Evolutionary conservation across 2,113 vertebrate genomes (phyloP).

Genomic region (Platycercus adscitus): DNA sequence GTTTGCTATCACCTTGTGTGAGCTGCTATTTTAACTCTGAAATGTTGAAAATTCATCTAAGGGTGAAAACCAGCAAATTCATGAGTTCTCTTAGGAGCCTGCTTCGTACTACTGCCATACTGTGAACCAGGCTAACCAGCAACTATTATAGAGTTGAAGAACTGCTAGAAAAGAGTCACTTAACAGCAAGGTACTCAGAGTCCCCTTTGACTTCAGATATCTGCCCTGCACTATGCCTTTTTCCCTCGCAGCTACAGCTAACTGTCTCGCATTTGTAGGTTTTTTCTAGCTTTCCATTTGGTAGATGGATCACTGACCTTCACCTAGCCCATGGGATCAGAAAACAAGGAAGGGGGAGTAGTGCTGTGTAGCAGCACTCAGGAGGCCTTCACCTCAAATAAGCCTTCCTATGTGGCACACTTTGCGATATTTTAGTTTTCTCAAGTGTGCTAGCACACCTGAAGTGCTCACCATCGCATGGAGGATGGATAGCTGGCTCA

Average conservation of each 20-base stretch:
- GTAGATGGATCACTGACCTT: background rate
- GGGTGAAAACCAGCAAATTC: background rate
- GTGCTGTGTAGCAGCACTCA: background rate
- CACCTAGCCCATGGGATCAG: background rate
- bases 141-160: background rate
- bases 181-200: background rate
- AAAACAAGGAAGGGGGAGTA: background rate
- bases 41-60: background rate
- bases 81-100: rapidly evolving
- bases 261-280: background rate
- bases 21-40: background rate
- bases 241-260: background rate
- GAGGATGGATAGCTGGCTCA: background rate
- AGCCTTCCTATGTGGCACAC: background rate
- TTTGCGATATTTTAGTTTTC: background rate
- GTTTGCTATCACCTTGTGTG: background rate
- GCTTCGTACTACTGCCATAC: rapidly evolving
- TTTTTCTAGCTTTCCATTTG: background rate
- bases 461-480: background rate
- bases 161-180: background rate
- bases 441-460: background rate
- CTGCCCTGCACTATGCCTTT: background rate
- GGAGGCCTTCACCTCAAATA: background rate
- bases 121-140: background rate
- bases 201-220: background rate